Conservation (phyloP, 2,113 vertebrate genomes). For the Lagenorhynchus albirostris region DNA sequence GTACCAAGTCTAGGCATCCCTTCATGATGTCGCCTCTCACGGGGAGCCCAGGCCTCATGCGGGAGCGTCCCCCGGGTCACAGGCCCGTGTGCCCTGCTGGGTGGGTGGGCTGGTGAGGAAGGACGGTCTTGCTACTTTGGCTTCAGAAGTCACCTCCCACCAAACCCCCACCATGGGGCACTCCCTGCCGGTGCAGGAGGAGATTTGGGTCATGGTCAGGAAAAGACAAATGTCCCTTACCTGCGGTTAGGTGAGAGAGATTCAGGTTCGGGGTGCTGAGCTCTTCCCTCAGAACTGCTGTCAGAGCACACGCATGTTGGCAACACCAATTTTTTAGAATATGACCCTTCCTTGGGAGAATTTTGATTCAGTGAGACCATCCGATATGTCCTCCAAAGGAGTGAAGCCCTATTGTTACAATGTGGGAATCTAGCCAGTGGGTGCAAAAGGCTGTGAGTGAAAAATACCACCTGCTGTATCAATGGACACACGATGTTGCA, state of each 20-base stretch:
- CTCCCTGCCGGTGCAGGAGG: neutral
- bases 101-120: neutral
- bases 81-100: neutral
- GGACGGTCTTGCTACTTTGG: neutral
- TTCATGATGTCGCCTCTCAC: neutral
- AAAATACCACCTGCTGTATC: too few species aligned
- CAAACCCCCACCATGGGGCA: neutral
- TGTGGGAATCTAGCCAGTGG: neutral
- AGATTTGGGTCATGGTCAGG: neutral
- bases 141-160: neutral
- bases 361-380: neutral
- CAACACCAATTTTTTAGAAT: neutral
- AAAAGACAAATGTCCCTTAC: neutral
- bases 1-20: neutral
- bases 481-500: too few species aligned
- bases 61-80: neutral
- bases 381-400: neutral
- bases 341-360: neutral
- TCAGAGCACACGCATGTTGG: neutral
- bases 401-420: neutral
- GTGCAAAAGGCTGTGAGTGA: neutral
- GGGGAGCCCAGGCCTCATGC: neutral
- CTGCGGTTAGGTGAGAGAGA: neutral
- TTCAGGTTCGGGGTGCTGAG: rapidly evolving
- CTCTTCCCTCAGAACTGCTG: neutral